A percentile compares a stretch with the other conserved stretches of the same genome.
Evolutionary conservation across 2,797 vertebrate genomes (phyloP).

Genomic region (Cephalopachus bancanus): DNA sequence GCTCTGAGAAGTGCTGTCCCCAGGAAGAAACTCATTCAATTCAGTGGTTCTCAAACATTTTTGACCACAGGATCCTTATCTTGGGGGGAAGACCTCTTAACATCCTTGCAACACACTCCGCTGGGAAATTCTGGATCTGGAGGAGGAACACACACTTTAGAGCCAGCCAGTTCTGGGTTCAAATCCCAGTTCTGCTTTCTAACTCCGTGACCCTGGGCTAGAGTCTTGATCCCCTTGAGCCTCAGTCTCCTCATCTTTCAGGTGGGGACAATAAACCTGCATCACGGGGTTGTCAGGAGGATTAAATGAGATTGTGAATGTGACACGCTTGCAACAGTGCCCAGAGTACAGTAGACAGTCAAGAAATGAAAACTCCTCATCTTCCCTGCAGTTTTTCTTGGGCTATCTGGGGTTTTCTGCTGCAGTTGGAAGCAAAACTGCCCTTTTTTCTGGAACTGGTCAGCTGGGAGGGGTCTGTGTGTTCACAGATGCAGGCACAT

Average conservation of each 20-base stretch:
- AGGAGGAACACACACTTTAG: neutral
- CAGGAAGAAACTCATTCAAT: neutral
- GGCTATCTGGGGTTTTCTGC: neutral
- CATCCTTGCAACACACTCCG: neutral
- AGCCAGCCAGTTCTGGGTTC: constrained; percentile 20
- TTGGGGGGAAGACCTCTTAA: neutral
- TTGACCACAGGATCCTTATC: constrained; percentile 7
- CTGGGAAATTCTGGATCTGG: neutral
- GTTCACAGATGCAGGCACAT: neutral
- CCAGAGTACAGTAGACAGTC: neutral
- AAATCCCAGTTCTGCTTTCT: neutral
- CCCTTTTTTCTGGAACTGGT: neutral
- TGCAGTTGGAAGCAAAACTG: neutral
- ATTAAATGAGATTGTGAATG: neutral
- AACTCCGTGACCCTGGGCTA: neutral
- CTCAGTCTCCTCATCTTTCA: constrained; percentile 59
- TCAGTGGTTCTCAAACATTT: neutral
- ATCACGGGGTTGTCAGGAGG: neutral
- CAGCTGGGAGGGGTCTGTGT: neutral
- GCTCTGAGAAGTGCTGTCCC: neutral
- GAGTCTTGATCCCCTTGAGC: neutral
- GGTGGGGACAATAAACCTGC: neutral
- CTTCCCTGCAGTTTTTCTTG: neutral
- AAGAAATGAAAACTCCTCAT: neutral
- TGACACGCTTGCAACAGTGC: neutral